Evolutionary conservation across 2,888 invertebrate genomes (phyloP).

Genomic region (Seladonia tumulorum): DNA sequence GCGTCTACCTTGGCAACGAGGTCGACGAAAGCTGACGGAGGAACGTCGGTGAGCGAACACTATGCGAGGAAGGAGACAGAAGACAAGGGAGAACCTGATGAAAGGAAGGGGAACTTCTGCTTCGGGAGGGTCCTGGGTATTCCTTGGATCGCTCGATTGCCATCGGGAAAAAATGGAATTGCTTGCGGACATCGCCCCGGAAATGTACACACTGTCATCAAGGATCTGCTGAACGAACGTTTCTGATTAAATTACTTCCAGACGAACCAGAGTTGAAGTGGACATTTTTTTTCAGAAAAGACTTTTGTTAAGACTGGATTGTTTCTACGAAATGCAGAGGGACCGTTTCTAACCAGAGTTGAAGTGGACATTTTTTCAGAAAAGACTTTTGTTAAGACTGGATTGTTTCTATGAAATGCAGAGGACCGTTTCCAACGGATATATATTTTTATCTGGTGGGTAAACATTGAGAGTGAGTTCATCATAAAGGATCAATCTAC

Average conservation of each 20-base stretch:
- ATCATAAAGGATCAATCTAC: not conserved
- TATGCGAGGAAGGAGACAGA: slow-evolving; percentile 30
- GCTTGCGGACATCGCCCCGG: not conserved
- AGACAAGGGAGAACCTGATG: not conserved
- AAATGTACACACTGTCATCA: not conserved
- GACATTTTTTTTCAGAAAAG: not conserved
- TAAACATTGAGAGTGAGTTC: not conserved
- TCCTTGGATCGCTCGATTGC: slow-evolving; percentile 4
- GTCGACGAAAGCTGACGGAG: slow-evolving; percentile 71
- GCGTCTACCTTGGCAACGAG: slow-evolving; percentile 72
- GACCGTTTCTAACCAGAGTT: not conserved
- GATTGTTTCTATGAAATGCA: not conserved
- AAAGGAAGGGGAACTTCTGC: slow-evolving; percentile 29
- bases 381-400: too few relatives aligned
- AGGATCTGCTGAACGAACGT: not conserved
- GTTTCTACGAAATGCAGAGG: not conserved
- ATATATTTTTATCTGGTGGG: not conserved
- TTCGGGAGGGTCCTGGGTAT: slow-evolving; percentile 6
- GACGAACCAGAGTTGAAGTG: not conserved
- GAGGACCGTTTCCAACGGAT: not conserved
- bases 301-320: too few relatives aligned
- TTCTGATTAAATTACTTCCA: not conserved
- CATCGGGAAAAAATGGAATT: not conserved
- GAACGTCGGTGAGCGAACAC: slow-evolving; percentile 25
- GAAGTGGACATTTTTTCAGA: not conserved